Evolutionary conservation across 2,888 invertebrate genomes (phyloP), one percentile per base, ranked within the genome.

Genomic region (Mechanitis messenoides): DNA sequence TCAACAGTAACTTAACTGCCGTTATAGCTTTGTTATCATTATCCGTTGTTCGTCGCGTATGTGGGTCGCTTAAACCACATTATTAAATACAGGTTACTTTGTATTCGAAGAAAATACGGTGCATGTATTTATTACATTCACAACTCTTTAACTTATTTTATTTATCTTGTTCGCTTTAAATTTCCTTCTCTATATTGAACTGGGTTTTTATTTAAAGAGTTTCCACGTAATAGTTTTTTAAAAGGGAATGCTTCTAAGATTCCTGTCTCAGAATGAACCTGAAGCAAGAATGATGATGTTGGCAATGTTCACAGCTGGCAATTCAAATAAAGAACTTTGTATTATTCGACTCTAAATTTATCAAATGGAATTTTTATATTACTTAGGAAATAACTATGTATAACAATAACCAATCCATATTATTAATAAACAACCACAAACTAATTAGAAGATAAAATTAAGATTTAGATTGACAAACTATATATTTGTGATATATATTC

Each of bases 241-340:
- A 61, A 63, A 65, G 55, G 46, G 56, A 56, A 56, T 58, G 56
- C 58, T 58, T 61, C 54, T 65, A 61, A 66, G 64, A 68, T 67
- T 64, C 57, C 64, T 67, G 61, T 66, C 66, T 63, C 63, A 67
- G 60, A 58, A 59, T 53, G 62, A 67, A 67, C 64, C 71, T 68
- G 70, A 71, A 72, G 64, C 69, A 76, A 72, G 74, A 77, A 68
- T 71, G 73, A 78, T 78, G 71, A 72, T 70, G 66, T 68, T 65
- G 56, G 45, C 63, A 62, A 56, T 56, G 62, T 60, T 60, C 64
- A 45, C 64, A 61, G 65, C 64, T 65, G 62, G 65, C 61, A 56
- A 62, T 64, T 60, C 61, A 47, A 60, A 65, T 65, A 58, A 45
- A 62, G 45, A 35, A 56, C n/a, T 45, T 59, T 61, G 54, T 35